Evolutionary conservation across 2,113 vertebrate genomes (phyloP), one percentile per base, ranked within the genome.

Genomic region (Pagrus major): DNA sequence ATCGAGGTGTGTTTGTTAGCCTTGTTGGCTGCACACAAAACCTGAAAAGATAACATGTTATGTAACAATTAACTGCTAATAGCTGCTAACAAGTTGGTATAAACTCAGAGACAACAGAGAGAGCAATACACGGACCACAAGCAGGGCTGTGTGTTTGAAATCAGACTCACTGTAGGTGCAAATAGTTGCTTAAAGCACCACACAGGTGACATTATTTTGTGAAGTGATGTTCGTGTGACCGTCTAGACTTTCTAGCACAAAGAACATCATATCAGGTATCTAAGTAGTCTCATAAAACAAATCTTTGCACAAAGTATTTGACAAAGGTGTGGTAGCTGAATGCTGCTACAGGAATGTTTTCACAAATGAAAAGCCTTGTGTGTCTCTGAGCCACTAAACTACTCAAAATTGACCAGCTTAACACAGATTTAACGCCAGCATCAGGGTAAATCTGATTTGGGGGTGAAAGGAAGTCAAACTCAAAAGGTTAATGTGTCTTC

Each of bases 231-330:
- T 66, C 69, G 49, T 52, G 66, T 41, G 49, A 69, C 44, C n/a
- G 65, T 78, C 73, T 58, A 73, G 61, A 63, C 84, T 47, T 21
- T 31, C 9, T 61, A 67, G 29, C 29, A 25, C 29, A 20, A 15
- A 64, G 33, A 83, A 37, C 21, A 42, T 33, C n/a, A 55, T 2
- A 69, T 31, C 42, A 35, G 25, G 3, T 27, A 27, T 33, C 9
- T 1, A 35, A 12, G 41, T 6, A 18, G 29, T 27, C 23, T 20
- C 49, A 21, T 11, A 31, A 64, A 55, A 52, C 31, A 76, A 81
- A 78, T 81, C 41, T 77, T 84, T 63, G 37, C 56, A 65, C 61
- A 71, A 71, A 46, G 35, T 66, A 37, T 84, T 84, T 81, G 41
- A 74, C 58, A 47, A 81, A 84, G 81, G 74, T 21, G 69, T 51